These are phyloP conservation scores for Pipra filicauda DNA, from an alignment of 2,113 vertebrate species.

Conservation along the genomic window DNA sequence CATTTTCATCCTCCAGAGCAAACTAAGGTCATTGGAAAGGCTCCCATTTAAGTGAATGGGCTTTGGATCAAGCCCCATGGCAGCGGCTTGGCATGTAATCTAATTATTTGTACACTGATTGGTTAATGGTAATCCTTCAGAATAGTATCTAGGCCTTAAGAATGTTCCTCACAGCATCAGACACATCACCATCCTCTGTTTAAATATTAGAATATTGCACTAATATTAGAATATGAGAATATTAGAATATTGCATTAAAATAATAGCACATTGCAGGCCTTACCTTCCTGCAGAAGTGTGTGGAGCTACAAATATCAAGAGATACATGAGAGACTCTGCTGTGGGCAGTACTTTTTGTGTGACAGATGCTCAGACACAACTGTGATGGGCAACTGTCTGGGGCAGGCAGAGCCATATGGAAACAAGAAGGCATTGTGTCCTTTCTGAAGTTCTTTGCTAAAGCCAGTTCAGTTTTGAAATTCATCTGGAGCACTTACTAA, in stretches of 20 bases:
- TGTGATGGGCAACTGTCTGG: not conserved
- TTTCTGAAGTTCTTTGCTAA: not conserved
- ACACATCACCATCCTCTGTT: fast-evolving
- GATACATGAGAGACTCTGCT: not conserved
- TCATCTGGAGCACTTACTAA: not conserved
- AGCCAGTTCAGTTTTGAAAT: not conserved
- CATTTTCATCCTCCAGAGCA: not conserved
- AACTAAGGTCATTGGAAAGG: not conserved
- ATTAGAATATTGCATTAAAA: too few species aligned
- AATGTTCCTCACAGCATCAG: not conserved
- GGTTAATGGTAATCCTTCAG: not conserved
- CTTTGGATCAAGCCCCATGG: not conserved
- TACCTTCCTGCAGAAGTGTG: not conserved
- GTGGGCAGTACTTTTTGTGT: not conserved
- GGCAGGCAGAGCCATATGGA: not conserved
- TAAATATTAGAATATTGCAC: not conserved
- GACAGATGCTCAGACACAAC: not conserved
- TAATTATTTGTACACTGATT: not conserved
- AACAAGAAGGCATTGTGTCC: not conserved
- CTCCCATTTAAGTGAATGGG: not conserved
- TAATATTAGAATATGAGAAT: too few species aligned
- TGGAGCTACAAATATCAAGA: not conserved
- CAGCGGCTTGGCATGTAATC: not conserved
- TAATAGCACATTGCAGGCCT: not conserved
- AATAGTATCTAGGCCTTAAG: not conserved